Evolutionary conservation across 2,888 invertebrate species (phyloP).

Genomic region (Trilocha varians): DNA sequence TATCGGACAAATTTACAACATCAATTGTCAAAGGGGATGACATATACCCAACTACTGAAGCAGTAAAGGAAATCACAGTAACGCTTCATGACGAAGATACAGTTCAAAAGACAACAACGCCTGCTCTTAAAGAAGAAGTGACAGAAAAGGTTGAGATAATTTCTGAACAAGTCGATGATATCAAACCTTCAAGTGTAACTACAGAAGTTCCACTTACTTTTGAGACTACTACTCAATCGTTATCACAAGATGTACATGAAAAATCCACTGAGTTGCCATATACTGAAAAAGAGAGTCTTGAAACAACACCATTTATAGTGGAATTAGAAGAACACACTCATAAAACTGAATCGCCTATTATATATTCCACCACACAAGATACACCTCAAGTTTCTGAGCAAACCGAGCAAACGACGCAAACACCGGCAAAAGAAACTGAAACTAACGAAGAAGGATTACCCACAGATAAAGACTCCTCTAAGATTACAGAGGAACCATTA

Average conservation of each 20-base stretch:
- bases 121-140: neutral
- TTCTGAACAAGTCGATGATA: slow-evolving; percentile 3
- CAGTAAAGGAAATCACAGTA: neutral
- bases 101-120: neutral
- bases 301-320: slow-evolving; percentile 29
- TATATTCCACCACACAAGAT: slow-evolving; percentile 5
- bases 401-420: slow-evolving; percentile 14
- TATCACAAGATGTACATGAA: neutral
- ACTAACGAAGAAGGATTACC: slow-evolving; percentile 11
- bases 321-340: slow-evolving; percentile 51
- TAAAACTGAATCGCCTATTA: slow-evolving; percentile 23
- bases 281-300: slow-evolving; percentile 4
- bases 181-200: neutral
- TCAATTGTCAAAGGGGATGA: neutral
- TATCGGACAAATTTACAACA: neutral
- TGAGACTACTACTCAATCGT: neutral
- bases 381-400: slow-evolving; percentile 14
- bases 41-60: neutral
- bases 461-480: slow-evolving; percentile 15
- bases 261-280: slow-evolving; percentile 12
- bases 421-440: slow-evolving; percentile 13
- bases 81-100: neutral
- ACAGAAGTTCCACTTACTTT: neutral
- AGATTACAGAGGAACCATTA: slow-evolving; percentile 11
- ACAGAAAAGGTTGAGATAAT: slow-evolving; percentile 5